A percentile compares a stretch with the other conserved stretches of the same genome.
phyloP scores from a whole-genome alignment of 2,797 vertebrate species.

The Dallia pectoralis region DNA sequence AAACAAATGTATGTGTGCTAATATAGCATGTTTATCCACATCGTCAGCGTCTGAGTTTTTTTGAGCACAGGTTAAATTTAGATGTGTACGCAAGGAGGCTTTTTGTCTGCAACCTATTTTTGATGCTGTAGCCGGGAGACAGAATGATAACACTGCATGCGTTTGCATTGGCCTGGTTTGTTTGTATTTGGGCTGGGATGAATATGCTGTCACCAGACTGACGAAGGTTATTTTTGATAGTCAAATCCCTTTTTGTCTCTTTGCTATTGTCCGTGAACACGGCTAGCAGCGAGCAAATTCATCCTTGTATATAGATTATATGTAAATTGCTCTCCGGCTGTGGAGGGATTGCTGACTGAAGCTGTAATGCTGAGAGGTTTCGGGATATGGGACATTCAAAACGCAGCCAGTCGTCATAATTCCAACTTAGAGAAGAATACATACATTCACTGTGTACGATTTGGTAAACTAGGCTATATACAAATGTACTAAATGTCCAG shows the following conservation, averaged over 20 bases:
- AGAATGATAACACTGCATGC: constrained; percentile 40
- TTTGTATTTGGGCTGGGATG: constrained; percentile 38
- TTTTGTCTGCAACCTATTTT: neutral
- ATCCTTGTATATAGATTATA: constrained; percentile 68
- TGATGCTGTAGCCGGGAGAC: neutral
- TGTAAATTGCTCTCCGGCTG: constrained; percentile 52
- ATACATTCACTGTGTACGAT: constrained; percentile 37
- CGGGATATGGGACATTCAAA: constrained; percentile 62
- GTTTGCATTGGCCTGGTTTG: constrained; percentile 39
- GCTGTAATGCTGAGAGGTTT: constrained; percentile 64
- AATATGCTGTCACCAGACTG: constrained; percentile 32
- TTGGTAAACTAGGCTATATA: constrained; percentile 40
- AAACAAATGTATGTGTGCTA: neutral
- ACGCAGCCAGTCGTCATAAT: constrained; percentile 64
- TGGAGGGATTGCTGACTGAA: constrained; percentile 61
- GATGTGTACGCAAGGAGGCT: constrained; percentile 20
- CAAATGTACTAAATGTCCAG: constrained; percentile 16
- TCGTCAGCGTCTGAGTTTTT: neutral
- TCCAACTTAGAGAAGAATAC: constrained; percentile 61
- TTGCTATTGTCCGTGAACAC: constrained; percentile 64
- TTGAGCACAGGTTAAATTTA: constrained; percentile 1
- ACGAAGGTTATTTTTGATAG: constrained; percentile 46
- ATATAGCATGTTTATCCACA: neutral
- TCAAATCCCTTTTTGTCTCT: constrained; percentile 67
- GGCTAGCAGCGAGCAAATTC: constrained; percentile 24